Base-by-base conservation (phyloP, 2,797 vertebrate genomes). In the Chrosomus eos region DNA sequence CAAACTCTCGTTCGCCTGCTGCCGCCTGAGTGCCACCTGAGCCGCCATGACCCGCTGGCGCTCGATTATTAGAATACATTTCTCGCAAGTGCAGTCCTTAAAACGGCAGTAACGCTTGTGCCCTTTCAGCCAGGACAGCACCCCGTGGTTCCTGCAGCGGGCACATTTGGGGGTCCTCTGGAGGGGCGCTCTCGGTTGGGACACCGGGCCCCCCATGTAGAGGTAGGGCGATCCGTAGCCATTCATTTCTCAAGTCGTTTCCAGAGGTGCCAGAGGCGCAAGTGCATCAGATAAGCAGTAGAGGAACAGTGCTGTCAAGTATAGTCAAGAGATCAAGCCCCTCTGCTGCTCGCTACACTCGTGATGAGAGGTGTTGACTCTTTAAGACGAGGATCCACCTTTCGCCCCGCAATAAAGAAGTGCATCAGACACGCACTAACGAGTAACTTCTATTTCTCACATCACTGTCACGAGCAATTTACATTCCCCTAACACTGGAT, bases 91-190 rank as follows among this genome's bases (percentile, higher is more conserved):
- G 94, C 97, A 99, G 96, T 98, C 97, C 92, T 99, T 99, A 94
- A 98, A 98, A 92, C 97, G 97, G 89, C 97, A 98, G 93, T 99
- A 98, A 86, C 97, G 97, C 90, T 99, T 99, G 95, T 98, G 97
- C 77, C 97, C 97, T 91, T 98, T 99, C 85, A 99, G 96, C 97
- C 97, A 98, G 38, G 97, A 98, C 31, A 98, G 95, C 87, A 99
- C 97, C 62, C 97, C 97, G 92, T 98, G 97, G 93, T 98, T 99
- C 85, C 97, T 93, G 95, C 97, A 99, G 48, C 97, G 97, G 66
- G 97, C 97, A 91, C 97, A 99, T 90, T 99, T 99, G 3, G 97
- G 97, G 60, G 97, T 99, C 91, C 97, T 96, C 92, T 98, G 98
- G 45, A 98, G 93, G 67, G 97, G 97, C 28, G 97, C 97, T 88